Evolutionary conservation across 1,140 invertebrate genomes (phyloP).

Genomic region (Drosophila serrata): DNA sequence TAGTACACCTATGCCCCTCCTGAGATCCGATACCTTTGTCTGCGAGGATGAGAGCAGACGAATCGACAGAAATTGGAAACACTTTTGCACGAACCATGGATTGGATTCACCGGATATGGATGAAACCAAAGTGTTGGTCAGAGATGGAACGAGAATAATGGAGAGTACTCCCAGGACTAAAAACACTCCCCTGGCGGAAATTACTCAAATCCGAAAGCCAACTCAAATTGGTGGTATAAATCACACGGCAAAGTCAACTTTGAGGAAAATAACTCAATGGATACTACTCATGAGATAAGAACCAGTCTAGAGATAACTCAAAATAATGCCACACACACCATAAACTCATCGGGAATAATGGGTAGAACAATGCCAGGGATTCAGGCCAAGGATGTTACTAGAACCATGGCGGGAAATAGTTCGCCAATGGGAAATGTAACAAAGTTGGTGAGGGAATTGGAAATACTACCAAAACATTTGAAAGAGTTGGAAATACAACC

Average conservation of each 20-base stretch:
- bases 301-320: not conserved
- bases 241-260: not conserved
- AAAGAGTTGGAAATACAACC: constrained; percentile 7
- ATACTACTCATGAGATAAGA: constrained; percentile 34
- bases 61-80: constrained; percentile 25
- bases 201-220: constrained; percentile 31
- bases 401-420: not conserved
- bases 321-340: constrained; percentile 43
- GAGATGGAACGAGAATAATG: constrained; percentile 3
- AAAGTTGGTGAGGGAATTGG: not conserved
- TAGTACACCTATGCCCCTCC: constrained; percentile 64
- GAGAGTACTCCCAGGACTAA: constrained; percentile 2
- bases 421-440: constrained; percentile 7
- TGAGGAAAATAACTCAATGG: constrained; percentile 21
- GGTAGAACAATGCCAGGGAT: constrained; percentile 40
- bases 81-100: constrained; percentile 49
- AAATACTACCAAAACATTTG: not conserved
- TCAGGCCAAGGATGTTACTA: constrained; percentile 7
- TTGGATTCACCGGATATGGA: constrained; percentile 16
- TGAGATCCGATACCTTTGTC: constrained; percentile 81
- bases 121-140: constrained; percentile 20
- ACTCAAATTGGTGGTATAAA: constrained; percentile 8
- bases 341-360: not conserved
- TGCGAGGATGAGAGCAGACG: constrained; percentile 58
- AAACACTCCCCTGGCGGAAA: constrained; percentile 8